A percentile compares a stretch with the other conserved stretches of the same genome.
Conservation (phyloP, 2,797 vertebrate genomes). For the Ateles fusciceps region DNA sequence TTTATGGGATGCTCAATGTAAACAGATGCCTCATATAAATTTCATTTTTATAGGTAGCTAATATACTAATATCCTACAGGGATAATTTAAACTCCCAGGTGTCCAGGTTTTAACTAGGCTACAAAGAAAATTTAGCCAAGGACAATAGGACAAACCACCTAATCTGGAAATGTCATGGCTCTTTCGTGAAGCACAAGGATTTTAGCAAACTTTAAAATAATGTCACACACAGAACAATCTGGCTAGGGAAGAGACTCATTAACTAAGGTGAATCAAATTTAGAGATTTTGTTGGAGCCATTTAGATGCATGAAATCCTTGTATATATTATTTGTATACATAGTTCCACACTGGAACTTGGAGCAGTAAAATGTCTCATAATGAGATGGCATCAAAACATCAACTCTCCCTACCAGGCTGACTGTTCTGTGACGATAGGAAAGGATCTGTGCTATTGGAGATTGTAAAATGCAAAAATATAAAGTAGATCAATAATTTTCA, state of each 20-base stretch:
- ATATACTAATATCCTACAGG: constrained; percentile 81
- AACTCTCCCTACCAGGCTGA: neutral
- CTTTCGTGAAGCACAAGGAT: constrained; percentile 45
- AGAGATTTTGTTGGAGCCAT: constrained; percentile 25
- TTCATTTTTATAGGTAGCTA: constrained; percentile 80
- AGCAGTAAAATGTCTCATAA: constrained; percentile 49
- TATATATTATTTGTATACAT: constrained; percentile 51
- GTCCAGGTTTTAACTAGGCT: constrained; percentile 77
- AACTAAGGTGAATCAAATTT: constrained; percentile 37
- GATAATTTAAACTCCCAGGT: constrained; percentile 79
- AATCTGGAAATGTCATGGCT: constrained; percentile 65
- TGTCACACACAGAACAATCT: constrained; percentile 25
- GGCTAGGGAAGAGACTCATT: constrained; percentile 56
- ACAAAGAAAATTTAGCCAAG: constrained; percentile 79
- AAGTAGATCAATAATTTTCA: neutral
- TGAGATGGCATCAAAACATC: neutral
- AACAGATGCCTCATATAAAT: constrained; percentile 82
- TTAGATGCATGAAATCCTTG: constrained; percentile 47
- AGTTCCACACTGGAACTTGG: constrained; percentile 30
- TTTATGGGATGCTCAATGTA: constrained; percentile 78
- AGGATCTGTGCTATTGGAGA: neutral
- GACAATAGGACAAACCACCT: constrained; percentile 72
- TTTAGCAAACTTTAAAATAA: constrained; percentile 58
- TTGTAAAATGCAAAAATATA: neutral
- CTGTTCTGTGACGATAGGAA: neutral